Evolutionary conservation across 2,113 vertebrate species (phyloP).

Genomic region (Sinocyclocheilus maitianheensis): DNA sequence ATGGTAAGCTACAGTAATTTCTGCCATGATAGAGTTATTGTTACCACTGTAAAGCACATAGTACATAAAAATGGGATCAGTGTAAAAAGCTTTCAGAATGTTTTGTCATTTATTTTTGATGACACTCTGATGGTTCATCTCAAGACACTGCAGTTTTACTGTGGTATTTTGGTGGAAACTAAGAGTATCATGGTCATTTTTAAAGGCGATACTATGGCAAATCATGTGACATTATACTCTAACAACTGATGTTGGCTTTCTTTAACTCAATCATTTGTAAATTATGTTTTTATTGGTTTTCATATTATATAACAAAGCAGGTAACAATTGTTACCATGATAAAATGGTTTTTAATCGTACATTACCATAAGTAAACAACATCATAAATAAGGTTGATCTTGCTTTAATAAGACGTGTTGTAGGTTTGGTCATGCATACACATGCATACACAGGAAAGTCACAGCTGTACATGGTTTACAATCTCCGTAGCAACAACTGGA

Average conservation of each 20-base stretch:
- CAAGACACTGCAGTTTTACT: not conserved
- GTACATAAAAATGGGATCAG: not conserved
- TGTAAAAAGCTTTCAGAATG: not conserved
- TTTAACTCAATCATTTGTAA: not conserved
- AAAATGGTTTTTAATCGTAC: not conserved
- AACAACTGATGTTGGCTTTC: not conserved
- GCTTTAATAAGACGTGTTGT: not conserved
- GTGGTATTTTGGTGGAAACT: not conserved
- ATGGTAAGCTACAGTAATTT: too few relatives aligned
- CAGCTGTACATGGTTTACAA: not conserved
- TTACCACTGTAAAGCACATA: not conserved
- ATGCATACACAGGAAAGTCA: constrained; percentile 10
- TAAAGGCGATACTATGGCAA: too few relatives aligned
- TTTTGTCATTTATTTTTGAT: too few relatives aligned
- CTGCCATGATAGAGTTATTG: too few relatives aligned
- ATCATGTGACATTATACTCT: too few relatives aligned
- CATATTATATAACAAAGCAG: not conserved
- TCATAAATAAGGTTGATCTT: not conserved
- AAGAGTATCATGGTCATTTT: not conserved
- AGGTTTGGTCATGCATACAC: not conserved
- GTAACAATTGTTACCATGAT: not conserved
- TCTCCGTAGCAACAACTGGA: constrained; percentile 32
- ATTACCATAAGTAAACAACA: not conserved
- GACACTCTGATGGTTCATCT: not conserved
- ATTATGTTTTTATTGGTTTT: not conserved